These are phyloP conservation scores for Orientallactaga sibirica DNA, from an alignment of 2,797 vertebrate genomes.

Conservation along the genomic window DNA sequence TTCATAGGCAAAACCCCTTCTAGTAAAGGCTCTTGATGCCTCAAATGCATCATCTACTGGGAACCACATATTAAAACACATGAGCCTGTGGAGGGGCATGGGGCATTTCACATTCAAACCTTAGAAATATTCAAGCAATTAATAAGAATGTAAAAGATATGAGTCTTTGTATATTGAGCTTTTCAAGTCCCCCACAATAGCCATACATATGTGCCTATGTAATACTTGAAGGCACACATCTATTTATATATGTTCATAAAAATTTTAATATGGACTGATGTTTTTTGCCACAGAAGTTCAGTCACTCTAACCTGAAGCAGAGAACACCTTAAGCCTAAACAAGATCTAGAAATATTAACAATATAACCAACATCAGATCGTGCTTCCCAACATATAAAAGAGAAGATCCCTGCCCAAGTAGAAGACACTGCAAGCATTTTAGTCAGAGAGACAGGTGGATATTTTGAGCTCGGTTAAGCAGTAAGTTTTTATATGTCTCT, in stretches of 20 bases:
- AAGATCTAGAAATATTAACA: conserved; percentile 69
- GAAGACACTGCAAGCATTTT: conserved; percentile 68
- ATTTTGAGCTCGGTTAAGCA: conserved; percentile 87
- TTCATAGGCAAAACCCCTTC: background rate
- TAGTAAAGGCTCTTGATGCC: too few relatives aligned
- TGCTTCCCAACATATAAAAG: conserved; percentile 70
- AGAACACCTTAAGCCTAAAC: conserved; percentile 28
- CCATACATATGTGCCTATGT: accelerated
- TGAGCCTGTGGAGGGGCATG: too few relatives aligned
- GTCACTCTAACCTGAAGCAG: background rate
- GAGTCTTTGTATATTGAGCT: background rate
- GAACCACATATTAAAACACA: background rate
- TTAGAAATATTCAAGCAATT: background rate
- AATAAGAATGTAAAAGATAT: background rate
- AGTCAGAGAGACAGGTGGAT: conserved; percentile 84
- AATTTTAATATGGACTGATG: background rate
- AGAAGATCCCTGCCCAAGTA: background rate
- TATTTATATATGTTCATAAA: background rate
- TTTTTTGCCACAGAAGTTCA: background rate
- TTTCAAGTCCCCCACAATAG: background rate
- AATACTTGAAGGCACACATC: background rate
- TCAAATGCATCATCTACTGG: too few relatives aligned
- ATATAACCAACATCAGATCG: conserved; percentile 72
- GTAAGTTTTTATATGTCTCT: conserved; percentile 85
- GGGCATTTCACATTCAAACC: too few relatives aligned